These are phyloP conservation scores for Gymnogyps californianus DNA, from an alignment of 2,113 vertebrate species.

Conservation along the genomic window DNA sequence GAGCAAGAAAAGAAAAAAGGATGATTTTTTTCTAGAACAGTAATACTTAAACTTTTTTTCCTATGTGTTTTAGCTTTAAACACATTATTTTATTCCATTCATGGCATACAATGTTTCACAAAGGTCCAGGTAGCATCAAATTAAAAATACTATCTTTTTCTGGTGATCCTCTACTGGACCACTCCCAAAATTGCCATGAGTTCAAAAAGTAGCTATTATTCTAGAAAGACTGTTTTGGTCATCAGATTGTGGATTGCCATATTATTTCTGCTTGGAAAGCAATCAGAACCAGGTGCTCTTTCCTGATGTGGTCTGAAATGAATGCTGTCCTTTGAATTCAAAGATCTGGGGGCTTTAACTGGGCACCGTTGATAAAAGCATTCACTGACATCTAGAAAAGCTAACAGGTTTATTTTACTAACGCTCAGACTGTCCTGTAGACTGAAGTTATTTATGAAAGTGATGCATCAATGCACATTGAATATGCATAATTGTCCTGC, in stretches of 20 bases:
- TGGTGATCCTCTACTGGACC: not conserved
- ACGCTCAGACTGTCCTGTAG: not conserved
- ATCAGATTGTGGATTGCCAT: not conserved
- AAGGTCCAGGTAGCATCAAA: not conserved
- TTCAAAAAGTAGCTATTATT: not conserved
- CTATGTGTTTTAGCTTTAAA: not conserved
- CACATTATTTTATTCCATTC: not conserved
- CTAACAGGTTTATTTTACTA: not conserved
- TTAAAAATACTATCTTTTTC: not conserved
- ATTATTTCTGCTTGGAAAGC: not conserved
- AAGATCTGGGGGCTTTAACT: not conserved
- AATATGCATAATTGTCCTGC: not conserved
- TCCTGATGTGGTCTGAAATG: not conserved
- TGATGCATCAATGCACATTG: not conserved
- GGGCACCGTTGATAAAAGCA: not conserved
- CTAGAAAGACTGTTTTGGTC: not conserved
- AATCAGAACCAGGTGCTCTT: not conserved
- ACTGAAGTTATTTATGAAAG: not conserved
- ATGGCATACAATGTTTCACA: not conserved
- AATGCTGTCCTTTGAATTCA: not conserved
- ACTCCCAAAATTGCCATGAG: not conserved
- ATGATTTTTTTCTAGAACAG: not conserved
- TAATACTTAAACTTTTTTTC: not conserved
- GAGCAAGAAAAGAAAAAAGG: not conserved
- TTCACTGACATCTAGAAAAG: not conserved